A percentile compares a stretch with the other conserved stretches of the same genome.
phyloP scores from a whole-genome alignment of 2,113 vertebrate species.

The Misgurnus mizolepis region DNA sequence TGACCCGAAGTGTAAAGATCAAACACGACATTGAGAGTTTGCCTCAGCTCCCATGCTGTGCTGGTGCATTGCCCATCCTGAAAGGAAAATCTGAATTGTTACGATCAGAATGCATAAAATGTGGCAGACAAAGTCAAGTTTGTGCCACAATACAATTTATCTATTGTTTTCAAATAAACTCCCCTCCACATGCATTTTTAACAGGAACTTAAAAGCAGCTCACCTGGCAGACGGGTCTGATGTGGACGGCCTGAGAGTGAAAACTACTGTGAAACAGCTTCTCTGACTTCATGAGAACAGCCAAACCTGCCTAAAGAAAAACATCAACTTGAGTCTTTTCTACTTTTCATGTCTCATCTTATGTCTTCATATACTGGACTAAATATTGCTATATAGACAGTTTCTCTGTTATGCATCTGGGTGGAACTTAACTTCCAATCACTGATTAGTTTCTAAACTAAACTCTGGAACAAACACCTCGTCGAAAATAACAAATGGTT shows the following conservation, averaged over 20 bases:
- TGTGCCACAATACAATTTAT: not conserved
- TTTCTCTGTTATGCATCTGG: no score
- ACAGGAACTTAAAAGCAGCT: constrained; percentile 42
- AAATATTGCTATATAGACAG: no score
- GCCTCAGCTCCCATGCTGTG: constrained; percentile 92
- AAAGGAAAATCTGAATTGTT: constrained; percentile 4
- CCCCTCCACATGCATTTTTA: not conserved
- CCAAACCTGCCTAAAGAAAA: constrained; percentile 83
- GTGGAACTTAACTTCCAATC: no score
- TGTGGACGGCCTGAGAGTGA: constrained; percentile 93
- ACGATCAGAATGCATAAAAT: not conserved
- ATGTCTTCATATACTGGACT: no score
- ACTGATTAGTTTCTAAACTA: no score
- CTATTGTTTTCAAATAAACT: not conserved
- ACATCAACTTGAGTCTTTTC: not conserved
- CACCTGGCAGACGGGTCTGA: constrained; percentile 88
- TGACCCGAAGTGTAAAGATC: constrained; percentile 85
- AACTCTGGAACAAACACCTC: no score
- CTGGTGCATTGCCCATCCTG: constrained; percentile 81
- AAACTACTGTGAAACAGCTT: constrained; percentile 97
- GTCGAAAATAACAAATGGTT: no score
- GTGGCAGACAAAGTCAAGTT: not conserved
- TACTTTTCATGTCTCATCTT: no score
- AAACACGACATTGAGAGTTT: constrained; percentile 92
- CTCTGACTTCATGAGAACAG: constrained; percentile 92